Conservation (phyloP, 2,113 vertebrate genomes). For the Chionomys nivalis region DNA sequence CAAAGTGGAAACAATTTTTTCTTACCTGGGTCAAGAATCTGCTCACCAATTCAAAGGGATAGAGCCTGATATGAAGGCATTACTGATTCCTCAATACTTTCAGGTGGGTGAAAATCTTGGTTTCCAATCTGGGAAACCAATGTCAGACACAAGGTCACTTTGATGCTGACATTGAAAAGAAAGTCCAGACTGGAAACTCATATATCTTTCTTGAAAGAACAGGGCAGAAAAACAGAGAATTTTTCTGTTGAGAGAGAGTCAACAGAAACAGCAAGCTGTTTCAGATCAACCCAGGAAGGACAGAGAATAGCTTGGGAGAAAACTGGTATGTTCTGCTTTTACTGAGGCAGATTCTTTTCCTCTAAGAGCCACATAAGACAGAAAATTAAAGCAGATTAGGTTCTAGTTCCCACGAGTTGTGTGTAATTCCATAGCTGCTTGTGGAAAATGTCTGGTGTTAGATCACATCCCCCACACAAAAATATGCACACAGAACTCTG, state of each 20-base stretch:
- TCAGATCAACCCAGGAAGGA: too few species aligned
- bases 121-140: background rate
- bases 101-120: background rate
- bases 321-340: background rate
- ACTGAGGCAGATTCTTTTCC: background rate
- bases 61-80: too few species aligned
- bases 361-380: background rate
- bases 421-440: background rate
- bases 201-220: background rate
- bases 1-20: background rate
- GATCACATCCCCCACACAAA: background rate
- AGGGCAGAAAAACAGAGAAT: background rate
- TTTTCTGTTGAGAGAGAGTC: too few species aligned
- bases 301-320: too few species aligned
- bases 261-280: rapidly evolving
- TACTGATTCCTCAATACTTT: background rate
- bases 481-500: background rate
- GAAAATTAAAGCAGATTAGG: background rate
- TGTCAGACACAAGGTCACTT: background rate
- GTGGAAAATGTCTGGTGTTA: background rate
- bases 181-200: background rate
- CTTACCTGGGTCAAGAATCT: background rate
- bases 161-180: background rate
- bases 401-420: background rate
- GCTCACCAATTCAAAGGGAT: background rate